A percentile compares a stretch with the other conserved stretches of the same genome.
Evolutionary conservation across 2,113 vertebrate species (phyloP).

Genomic region (Bostrychus sinensis): DNA sequence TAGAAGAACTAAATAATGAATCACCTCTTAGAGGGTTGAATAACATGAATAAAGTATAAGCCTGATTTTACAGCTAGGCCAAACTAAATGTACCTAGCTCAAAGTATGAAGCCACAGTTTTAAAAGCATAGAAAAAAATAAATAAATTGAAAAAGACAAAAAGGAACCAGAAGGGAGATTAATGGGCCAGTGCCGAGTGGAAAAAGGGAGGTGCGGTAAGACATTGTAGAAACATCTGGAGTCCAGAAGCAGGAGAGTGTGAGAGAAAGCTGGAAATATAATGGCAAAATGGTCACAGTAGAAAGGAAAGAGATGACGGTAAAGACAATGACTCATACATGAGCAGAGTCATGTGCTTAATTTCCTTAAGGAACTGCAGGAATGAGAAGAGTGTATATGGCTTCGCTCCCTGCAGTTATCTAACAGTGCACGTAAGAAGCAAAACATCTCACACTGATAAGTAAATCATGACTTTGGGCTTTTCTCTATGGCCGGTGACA

Average conservation of each 20-base stretch:
- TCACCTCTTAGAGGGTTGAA: slow-evolving; percentile 72
- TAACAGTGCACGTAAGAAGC: slow-evolving; percentile 14
- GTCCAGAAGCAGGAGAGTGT: slow-evolving; percentile 35
- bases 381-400: slow-evolving; percentile 30
- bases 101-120: slow-evolving; percentile 18
- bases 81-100: slow-evolving; percentile 38
- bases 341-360: slow-evolving; percentile 78
- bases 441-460: slow-evolving; percentile 3
- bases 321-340: slow-evolving; percentile 81
- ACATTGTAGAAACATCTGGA: slow-evolving; percentile 52
- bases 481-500: slow-evolving; percentile 5
- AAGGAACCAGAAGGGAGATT: slow-evolving; percentile 6
- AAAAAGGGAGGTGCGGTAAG: slow-evolving; percentile 13
- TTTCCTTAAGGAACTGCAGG: slow-evolving; percentile 75
- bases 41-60: slow-evolving; percentile 79
- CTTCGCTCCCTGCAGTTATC: slow-evolving; percentile 14
- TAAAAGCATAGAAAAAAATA: slow-evolving; percentile 5
- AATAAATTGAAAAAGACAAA: slow-evolving; percentile 1
- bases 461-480: slow-evolving; percentile 5
- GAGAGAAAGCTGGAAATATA: slow-evolving; percentile 44
- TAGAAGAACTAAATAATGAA: slow-evolving; percentile 75
- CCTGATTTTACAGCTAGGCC: slow-evolving; percentile 52
- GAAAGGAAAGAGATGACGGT: slow-evolving; percentile 32
- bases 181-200: slow-evolving; percentile 7
- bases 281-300: slow-evolving; percentile 37